Evolutionary conservation across 2,888 invertebrate genomes (phyloP), one percentile per base, ranked within the genome.

Genomic region (Amitus sp.): DNA sequence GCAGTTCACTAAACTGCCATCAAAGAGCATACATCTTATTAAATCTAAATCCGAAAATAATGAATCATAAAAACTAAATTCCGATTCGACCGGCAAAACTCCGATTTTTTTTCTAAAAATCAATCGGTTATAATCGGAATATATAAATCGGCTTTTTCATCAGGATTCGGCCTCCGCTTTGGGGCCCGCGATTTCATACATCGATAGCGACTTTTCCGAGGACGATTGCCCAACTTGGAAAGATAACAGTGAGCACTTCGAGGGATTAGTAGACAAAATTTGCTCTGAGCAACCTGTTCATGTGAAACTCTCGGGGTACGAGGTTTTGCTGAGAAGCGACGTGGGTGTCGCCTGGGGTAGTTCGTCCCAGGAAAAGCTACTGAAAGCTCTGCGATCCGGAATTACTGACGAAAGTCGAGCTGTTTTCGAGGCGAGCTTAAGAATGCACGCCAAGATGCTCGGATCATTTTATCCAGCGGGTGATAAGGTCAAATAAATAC

Each of bases 291-390:
- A 77, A 50, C 79, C 81, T 9, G 74, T 76, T 12, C 82, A 82
- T 46, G 80, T 82, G n/a, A 68, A 80, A 65, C 61, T 82, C 1
- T 77, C 78, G n/a, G 80, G 79, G 10, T 82, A 76, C 49, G 82
- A 80, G 62, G 62, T 71, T 15, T 63, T 82, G 10, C 59, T 79
- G 1, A 74, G 75, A 45, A 71, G 70, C 45, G 80, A 81, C 13
- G 45, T 77, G n/a, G 62, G 72, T 3, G 75, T 70, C 19, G 46
- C 74, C 23, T 58, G 62, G 0, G 64, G 50, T 23, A 71, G 49
- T 39, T 61, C 73, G 1, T 62, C 67, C 1, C 81, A 79, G 78
- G 67, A 74, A 1, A 54, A 61, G 12, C 66, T 82, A 2, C 59
- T 78, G 13, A 71, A 71, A 19, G 65, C 69, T 7, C 59, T 82